Evolutionary conservation across 2,113 vertebrate genomes (phyloP), one percentile per base, ranked within the genome.

Genomic region (Percopsis transmontana): DNA sequence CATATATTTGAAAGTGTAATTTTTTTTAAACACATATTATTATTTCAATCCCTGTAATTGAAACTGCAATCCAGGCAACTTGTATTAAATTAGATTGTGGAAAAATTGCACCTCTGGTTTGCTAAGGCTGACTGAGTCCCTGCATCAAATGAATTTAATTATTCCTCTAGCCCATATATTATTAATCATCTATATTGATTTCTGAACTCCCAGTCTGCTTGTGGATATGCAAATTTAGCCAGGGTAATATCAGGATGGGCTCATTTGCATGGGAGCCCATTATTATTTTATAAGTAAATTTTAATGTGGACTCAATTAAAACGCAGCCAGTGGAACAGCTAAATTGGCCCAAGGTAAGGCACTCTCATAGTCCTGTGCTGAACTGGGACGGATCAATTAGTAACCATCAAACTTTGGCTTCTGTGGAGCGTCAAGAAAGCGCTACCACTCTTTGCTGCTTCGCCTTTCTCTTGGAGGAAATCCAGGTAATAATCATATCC

Each of bases 111-210:
- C 85, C 88, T 84, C 82, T 86, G 75, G 66, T 83, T 90, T 89
- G 79, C 82, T 81, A 85, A 84, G 90, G 81, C 80, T 88, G 85
- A 92, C 79, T 90, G 89, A 89, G 72, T 88, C 83, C 68, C 77
- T 77, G 86, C 88, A 87, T 92, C 88, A 88, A 85, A 90, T 87
- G 87, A 76, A 91, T 92, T 89, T 89, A 92, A 93, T 93, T 92
- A 93, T 92, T 91, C 85, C 88, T 90, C 82, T 79, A 83, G 79
- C 85, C 82, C 88, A 91, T 93, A 86, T 90, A 90, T 92, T 93
- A 93, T 93, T 92, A 92, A 93, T 91, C 89, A 90, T 90, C 90
- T 91, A 90, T 93, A 93, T 93, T 92, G 92, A 93, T 92, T 92
- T 90, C 90, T 91, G 90, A 92, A 91, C 85, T 91, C 92, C 90